Conservation (phyloP, 2,113 vertebrate species). For the Lagenorhynchus albirostris region DNA sequence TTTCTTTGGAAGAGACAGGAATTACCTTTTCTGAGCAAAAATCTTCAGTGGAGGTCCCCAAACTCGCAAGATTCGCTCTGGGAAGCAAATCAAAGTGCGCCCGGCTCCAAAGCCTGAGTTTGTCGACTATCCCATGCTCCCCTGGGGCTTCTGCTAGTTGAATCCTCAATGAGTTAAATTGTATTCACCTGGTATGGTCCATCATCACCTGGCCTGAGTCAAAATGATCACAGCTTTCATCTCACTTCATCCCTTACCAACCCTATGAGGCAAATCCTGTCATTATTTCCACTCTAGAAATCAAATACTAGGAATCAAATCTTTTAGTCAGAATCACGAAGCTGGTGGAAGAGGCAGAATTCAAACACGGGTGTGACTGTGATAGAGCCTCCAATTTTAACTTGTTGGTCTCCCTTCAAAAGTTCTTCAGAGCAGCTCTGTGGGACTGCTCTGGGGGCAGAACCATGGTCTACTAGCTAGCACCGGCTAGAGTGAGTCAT, state of each 20-base stretch:
- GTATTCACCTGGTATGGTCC: not conserved
- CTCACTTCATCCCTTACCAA: not conserved
- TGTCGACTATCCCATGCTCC: not conserved
- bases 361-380: not conserved
- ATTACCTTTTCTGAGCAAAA: slow-evolving; percentile 12
- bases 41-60: not conserved
- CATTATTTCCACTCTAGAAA: not conserved
- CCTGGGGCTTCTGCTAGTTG: not conserved
- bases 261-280: not conserved
- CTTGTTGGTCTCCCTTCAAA: not conserved
- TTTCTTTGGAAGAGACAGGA: not conserved
- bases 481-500: not conserved
- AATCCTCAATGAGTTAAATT: not conserved
- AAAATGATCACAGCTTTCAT: not conserved
- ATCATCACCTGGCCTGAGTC: not conserved
- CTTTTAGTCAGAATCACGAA: not conserved
- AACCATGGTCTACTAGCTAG: not conserved
- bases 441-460: not conserved
- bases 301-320: not conserved
- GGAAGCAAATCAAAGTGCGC: not conserved
- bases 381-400: not conserved
- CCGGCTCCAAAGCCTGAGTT: not conserved
- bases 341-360: not conserved
- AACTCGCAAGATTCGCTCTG: not conserved
- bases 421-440: not conserved